phyloP scores from a whole-genome alignment of 1,140 invertebrate species.

The Drosophila kepulauana region DNA sequence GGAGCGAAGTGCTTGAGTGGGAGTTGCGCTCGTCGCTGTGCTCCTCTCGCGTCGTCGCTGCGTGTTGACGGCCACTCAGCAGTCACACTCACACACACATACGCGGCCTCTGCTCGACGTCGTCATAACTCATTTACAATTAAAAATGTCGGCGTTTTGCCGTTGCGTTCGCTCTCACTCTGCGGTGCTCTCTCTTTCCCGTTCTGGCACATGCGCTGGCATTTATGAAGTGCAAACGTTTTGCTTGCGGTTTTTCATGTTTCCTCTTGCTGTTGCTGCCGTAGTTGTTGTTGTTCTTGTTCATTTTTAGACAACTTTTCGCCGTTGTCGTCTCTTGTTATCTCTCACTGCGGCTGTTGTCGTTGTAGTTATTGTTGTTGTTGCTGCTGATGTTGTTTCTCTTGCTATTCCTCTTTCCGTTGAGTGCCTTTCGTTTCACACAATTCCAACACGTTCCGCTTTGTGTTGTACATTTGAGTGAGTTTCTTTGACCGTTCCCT shows the following conservation, averaged over 20 bases:
- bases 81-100: constrained; percentile 9
- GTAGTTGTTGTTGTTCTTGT: constrained; percentile 31
- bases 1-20: constrained; percentile 36
- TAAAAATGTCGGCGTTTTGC: constrained; percentile 84
- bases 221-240: constrained; percentile 85
- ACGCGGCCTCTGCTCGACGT: constrained; percentile 28
- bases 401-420: constrained; percentile 13
- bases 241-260: constrained; percentile 81
- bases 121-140: constrained; percentile 85
- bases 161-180: constrained; percentile 16
- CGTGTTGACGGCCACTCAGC: constrained; percentile 67
- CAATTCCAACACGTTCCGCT: constrained; percentile 61
- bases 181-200: constrained; percentile 1
- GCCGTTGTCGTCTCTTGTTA: constrained; percentile 80
- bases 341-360: constrained; percentile 57
- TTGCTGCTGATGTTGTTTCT: constrained; percentile 5
- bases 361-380: constrained; percentile 18
- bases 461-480: constrained; percentile 29
- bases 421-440: constrained; percentile 63
- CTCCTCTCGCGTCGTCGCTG: background rate
- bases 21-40: constrained; percentile 23
- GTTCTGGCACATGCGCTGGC: constrained; percentile 49
- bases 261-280: constrained; percentile 41
- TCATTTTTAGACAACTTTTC: constrained; percentile 76
- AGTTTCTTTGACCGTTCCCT: constrained; percentile 28